Base-by-base conservation (phyloP, 2,888 invertebrate species). In the Ditylenchus weischeri region DNA sequence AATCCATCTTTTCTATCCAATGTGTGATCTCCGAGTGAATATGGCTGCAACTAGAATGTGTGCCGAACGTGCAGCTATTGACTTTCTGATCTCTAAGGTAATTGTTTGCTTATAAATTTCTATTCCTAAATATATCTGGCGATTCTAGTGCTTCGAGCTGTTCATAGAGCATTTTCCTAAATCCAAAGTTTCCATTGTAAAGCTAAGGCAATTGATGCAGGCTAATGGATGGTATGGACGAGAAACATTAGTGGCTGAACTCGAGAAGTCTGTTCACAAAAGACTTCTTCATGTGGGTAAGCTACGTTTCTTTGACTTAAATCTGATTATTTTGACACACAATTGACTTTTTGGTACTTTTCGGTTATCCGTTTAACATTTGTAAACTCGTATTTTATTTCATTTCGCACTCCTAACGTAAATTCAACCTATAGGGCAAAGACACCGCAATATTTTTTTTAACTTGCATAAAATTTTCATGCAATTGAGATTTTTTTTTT, bases 231-330 rank as follows among this genome's bases (percentile, higher is more conserved):
- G 68, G 43, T 72, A 69, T 58, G 72, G 69, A 0, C 50, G 71
- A 21, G 71, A 71, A 35, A 18, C 23, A 8, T 51, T 71, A 19
- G 43, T 64, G n/a, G 29, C 43, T 10, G 50, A 64, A 19, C 47
- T 71, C 21, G 64, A 60, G n/a, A 66, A 73, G 29, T 19, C 47
- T 7, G 69, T 71, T 19, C 21, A 60, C 18, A 21, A 38, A 13
- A 43, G 62, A 29, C 64, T 71, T 18, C 64, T 71, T 48, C 71
- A 71, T 50, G 47, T 73, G 8, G 71, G 71, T 71, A 38, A 29
- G 62, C n/a, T 23, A 29, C 0, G 23, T 65, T 64, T 35, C 11
- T 43, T 6, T 2, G 29, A 5, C 5, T 29, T 2, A 29, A 29
- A 4, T 29, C 29, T 5, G 29, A 29, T 29, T 29, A 29, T 29